Percentiles rank a stretch among this genome's conserved stretches.
These are phyloP conservation scores for Gambusia holbrooki DNA, from an alignment of 2,113 vertebrate genomes.

Conservation along the genomic window DNA sequence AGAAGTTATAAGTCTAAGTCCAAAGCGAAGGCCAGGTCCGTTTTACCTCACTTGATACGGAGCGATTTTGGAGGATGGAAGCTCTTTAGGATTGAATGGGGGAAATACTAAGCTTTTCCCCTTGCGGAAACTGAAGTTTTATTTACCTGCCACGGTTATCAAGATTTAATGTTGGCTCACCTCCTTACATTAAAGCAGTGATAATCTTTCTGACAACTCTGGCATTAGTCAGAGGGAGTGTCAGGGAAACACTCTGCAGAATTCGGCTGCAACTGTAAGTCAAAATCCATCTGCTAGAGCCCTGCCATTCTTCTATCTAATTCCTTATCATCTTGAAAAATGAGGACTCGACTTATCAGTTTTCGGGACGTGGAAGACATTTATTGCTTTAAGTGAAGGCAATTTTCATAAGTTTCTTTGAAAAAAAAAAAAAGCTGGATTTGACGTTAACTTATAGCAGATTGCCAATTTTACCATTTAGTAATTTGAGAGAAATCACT, in stretches of 20 bases:
- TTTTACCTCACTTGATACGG: constrained; percentile 40
- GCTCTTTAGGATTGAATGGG: not conserved
- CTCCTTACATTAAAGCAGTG: constrained; percentile 58
- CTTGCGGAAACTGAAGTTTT: constrained; percentile 19
- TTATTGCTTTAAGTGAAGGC: constrained; percentile 52
- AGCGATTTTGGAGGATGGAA: constrained; percentile 11
- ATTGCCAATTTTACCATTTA: constrained; percentile 23
- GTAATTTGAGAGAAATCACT: constrained; percentile 19
- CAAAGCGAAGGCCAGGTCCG: constrained; percentile 43
- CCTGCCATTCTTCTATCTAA: constrained; percentile 40
- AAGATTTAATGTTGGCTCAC: constrained; percentile 49
- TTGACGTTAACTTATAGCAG: constrained; percentile 38
- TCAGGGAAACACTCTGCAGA: constrained; percentile 25
- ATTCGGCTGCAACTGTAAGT: constrained; percentile 16
- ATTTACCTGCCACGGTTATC: constrained; percentile 47
- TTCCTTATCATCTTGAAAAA: constrained; percentile 55
- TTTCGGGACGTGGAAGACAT: constrained; percentile 43
- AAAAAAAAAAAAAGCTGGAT: constrained; percentile 6
- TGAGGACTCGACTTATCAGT: constrained; percentile 29
- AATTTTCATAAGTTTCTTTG: constrained; percentile 36
- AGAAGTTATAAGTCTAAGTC: constrained; percentile 64
- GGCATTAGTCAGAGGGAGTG: constrained; percentile 49
- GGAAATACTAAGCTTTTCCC: not conserved
- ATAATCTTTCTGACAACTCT: constrained; percentile 61
- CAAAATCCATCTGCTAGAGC: constrained; percentile 47